Evolutionary conservation across 2,888 invertebrate species (phyloP).

Genomic region (Agonum fuliginosum): DNA sequence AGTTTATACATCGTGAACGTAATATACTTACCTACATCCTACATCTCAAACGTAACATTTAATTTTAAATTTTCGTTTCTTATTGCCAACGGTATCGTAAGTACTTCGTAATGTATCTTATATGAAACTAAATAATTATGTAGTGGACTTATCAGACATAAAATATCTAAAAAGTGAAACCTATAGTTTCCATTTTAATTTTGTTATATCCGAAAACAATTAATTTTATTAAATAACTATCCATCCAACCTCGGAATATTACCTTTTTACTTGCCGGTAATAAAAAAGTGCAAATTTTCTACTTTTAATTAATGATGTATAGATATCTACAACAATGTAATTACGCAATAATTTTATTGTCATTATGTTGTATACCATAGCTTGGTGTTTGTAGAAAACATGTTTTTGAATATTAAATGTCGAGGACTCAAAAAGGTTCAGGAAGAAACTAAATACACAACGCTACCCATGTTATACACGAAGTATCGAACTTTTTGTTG

Average conservation of each 20-base stretch:
- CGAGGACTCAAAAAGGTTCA: constrained; percentile 1
- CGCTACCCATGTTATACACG: constrained; percentile 14
- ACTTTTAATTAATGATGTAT: constrained; percentile 21
- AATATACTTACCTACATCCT: too few relatives aligned
- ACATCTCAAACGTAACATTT: too few relatives aligned
- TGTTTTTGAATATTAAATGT: constrained; percentile 43
- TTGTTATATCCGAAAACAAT: neutral
- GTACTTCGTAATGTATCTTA: too few relatives aligned
- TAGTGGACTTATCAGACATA: neutral
- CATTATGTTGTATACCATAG: constrained; percentile 5
- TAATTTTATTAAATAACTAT: neutral
- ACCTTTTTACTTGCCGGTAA: neutral
- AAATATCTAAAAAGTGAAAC: neutral
- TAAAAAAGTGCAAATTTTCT: neutral
- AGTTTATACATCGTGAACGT: too few relatives aligned
- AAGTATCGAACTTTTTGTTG: constrained; percentile 33
- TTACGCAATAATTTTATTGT: constrained; percentile 28
- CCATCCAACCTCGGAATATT: neutral
- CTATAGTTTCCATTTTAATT: neutral
- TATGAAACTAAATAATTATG: too few relatives aligned
- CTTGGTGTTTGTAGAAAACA: constrained; percentile 28
- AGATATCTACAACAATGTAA: neutral
- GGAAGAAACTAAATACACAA: constrained; percentile 11
- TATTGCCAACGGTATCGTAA: too few relatives aligned
- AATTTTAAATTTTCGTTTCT: too few relatives aligned